phyloP scores from a whole-genome alignment of 2,797 vertebrate genomes.

The Cetoscarus ocellatus region DNA sequence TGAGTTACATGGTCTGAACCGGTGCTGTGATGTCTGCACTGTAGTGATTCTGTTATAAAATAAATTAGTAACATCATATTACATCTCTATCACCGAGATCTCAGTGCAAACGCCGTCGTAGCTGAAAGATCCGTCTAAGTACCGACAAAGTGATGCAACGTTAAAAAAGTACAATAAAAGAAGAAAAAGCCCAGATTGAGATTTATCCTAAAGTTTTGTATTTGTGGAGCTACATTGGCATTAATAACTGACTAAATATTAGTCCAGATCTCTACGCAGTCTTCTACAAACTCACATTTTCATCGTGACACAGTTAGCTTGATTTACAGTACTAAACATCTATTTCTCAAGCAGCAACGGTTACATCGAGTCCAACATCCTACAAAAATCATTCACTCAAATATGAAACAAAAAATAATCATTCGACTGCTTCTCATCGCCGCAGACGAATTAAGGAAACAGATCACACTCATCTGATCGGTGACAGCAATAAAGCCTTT shows the following conservation, averaged over 20 bases:
- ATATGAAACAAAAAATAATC: constrained; percentile 66
- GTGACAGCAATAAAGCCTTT: constrained; percentile 69
- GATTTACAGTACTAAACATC: constrained; percentile 96
- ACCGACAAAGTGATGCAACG: constrained; percentile 75
- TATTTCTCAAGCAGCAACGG: constrained; percentile 95
- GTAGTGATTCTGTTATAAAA: constrained; percentile 86
- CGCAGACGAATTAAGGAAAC: constrained; percentile 50
- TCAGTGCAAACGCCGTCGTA: constrained; percentile 95
- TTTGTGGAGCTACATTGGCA: constrained; percentile 82
- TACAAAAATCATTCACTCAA: constrained; percentile 84
- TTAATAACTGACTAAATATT: constrained; percentile 89
- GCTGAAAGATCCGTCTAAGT: constrained; percentile 86
- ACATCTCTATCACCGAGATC: constrained; percentile 87
- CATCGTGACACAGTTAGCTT: constrained; percentile 89
- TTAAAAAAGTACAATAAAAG: constrained; percentile 37
- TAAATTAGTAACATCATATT: constrained; percentile 96
- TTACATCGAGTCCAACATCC: constrained; percentile 85
- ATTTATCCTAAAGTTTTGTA: constrained; percentile 73
- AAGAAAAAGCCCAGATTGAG: constrained; percentile 65
- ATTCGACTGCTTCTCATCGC: constrained; percentile 77
- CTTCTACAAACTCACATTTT: constrained; percentile 94
- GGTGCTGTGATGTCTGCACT: constrained; percentile 58
- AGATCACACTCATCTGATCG: constrained; percentile 73
- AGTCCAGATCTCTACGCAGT: constrained; percentile 93
- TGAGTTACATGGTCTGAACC: constrained; percentile 85